Base-by-base conservation (phyloP, 2,888 invertebrate genomes). In the Odontocolon sp. region DNA sequence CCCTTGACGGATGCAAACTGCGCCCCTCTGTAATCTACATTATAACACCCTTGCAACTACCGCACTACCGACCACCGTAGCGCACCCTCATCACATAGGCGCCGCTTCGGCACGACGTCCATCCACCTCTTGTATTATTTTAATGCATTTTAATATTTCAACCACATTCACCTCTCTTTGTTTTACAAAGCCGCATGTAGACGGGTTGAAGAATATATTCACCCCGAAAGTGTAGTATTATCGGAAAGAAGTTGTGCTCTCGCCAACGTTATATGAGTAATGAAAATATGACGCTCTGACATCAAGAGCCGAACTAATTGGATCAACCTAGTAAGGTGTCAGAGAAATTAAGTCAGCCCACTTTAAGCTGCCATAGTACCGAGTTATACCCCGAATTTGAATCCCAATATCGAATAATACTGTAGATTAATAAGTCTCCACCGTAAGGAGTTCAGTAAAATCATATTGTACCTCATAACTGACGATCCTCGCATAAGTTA, bases 1-100 rank as follows among this genome's bases (percentile, higher is more conserved):
- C 77, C 72, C 77, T 77, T 72, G 77, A 72, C 72, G 72, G 72
- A 77, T 72, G 77, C 68, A 77, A 77, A 77, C 72, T 72, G 71
- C 72, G 50, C 77, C 77, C 72, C 72, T 77, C 77, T 77, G 68
- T 72, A 77, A 72, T 77, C 77, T 77, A 77, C 77, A 68, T 72
- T 56, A 68, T 72, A 72, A 72, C 67, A 67, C 70, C 67, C 67
- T 67, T 40, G 38, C 52, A 52, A 59, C 57, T 36, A 14, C 18
- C 50, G 26, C 21, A 5, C n/a, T 21, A 11, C 26, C 28, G 23
- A 33, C 47, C 11, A 9, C 50, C 38, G 45, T 18, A 8, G 2
- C 33, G 21, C 61, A 45, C 63, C 71, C 76, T 71, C 71, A 38
- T 61, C 76, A 71, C 47, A 45, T n/a, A 36, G 28, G 61, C 76